Evolutionary conservation across 30 jellyfish, hydroid and myxozoan species (phyloP).

Genomic region (Cassiopea andromeda): DNA sequence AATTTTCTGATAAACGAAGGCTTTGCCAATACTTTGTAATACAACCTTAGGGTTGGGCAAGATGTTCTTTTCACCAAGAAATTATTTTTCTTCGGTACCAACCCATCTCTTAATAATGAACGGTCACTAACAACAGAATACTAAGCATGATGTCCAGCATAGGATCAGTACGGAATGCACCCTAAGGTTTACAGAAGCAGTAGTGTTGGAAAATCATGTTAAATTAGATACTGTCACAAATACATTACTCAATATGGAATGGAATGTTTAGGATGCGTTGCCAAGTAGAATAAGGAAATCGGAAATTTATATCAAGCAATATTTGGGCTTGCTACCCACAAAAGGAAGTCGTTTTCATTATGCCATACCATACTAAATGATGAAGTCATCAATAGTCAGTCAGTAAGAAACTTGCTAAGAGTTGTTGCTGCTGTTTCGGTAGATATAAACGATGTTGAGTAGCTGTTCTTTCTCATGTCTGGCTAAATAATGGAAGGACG

Average conservation of each 20-base stretch:
- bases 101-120: too few species aligned
- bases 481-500: not conserved
- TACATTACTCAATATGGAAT: not conserved
- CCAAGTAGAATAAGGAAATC: not conserved
- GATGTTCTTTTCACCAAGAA: too few species aligned
- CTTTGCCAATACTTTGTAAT: too few species aligned
- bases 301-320: not conserved
- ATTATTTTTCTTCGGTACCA: too few species aligned
- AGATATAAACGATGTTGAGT: not conserved
- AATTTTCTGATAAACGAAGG: too few species aligned
- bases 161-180: too few species aligned
- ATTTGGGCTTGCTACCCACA: not conserved
- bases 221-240: not conserved
- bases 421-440: constrained; percentile 9
- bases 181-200: not conserved
- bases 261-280: not conserved
- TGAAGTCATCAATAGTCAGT: too few species aligned
- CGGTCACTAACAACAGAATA: too few species aligned
- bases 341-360: not conserved
- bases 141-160: too few species aligned
- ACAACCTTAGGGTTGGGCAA: too few species aligned
- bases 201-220: not conserved
- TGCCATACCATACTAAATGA: too few species aligned
- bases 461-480: not conserved
- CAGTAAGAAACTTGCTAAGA: not conserved